Base-by-base conservation (phyloP, 2,888 invertebrate genomes). In the Smittia aterrima region DNA sequence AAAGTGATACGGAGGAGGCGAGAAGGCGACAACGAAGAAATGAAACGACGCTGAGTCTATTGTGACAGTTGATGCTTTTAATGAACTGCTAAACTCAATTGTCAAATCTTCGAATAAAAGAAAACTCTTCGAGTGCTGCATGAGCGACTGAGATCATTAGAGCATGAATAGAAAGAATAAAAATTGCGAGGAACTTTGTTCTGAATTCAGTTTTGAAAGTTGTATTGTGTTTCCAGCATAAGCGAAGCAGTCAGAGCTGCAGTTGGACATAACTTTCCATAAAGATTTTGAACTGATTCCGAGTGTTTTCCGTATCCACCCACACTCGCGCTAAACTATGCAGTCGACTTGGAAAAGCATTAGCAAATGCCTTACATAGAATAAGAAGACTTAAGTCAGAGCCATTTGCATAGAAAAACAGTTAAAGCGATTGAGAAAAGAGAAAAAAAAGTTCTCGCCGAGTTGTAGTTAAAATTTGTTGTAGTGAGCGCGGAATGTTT, bases 401-500 rank as follows among this genome's bases (percentile, higher is more conserved):
- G 18, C 58, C 25, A 64, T 64, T 64, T 64, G 64, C 64, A 64
- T 64, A 64, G 58, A 13, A 58, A 58, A 58, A 58, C 58, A 58
- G 64, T 64, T 25, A 64, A 64, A 64, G 25, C 58, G 18, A 58
- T 58, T 58, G 58, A 58, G 1, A 3, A 47, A 58, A 22, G 9
- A 58, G 18, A 7, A 6, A 22, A 58, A 22, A 58, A 58, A 58
- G n/a, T 22, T 58, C 58, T 22, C 22, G 58, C 18, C 58, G 20
- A 58, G 9, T 22, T 9, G 58, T 47, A 47, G 13, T 47, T 47
- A 7, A 13, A 4, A 47, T 47, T 47, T 47, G 7, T 47, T 47
- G 7, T 58, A 18, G 58, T 11, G 7, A n/a, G 4, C n/a, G 58
- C 13, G 22, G 20, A 58, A 20, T 58, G 58, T n/a, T 58, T 58